A percentile compares a stretch with the other conserved stretches of the same genome.
Evolutionary conservation across 2,113 vertebrate genomes (phyloP).

Genomic region (Melanocharis versteri): DNA sequence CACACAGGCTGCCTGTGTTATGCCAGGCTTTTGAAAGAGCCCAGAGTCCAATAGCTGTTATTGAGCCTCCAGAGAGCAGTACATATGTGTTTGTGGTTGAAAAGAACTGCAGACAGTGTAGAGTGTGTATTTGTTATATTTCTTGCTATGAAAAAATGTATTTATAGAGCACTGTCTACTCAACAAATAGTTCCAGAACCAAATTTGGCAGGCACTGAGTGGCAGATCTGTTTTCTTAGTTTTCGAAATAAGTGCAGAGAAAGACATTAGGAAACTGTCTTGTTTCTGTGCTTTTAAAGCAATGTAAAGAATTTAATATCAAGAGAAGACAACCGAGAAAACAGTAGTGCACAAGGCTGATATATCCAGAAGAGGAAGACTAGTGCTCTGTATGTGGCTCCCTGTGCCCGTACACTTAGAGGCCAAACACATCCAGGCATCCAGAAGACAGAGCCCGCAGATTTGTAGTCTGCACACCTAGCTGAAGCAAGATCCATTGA

Average conservation of each 20-base stretch:
- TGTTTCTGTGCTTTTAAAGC: not conserved
- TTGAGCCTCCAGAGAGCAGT: not conserved
- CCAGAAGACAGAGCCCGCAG: not conserved
- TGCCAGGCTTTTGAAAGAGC: not conserved
- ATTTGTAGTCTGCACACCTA: not conserved
- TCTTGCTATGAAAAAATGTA: not conserved
- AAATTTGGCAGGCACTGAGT: conserved; percentile 42
- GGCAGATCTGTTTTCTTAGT: conserved; percentile 39
- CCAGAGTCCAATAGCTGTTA: not conserved
- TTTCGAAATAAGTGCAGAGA: conserved; percentile 11
- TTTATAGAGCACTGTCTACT: conserved; percentile 18
- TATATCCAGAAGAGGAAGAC: not conserved
- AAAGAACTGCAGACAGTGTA: not conserved
- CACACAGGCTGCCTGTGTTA: not conserved
- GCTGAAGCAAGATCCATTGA: not conserved
- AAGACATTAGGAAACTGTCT: not conserved
- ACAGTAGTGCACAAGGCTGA: not conserved
- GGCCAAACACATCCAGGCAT: not conserved
- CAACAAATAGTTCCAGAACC: conserved; percentile 21
- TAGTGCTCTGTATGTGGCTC: not conserved
- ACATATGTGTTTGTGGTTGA: not conserved
- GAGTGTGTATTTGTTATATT: not conserved
- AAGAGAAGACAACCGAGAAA: not conserved
- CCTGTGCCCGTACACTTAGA: not conserved
- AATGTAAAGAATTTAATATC: not conserved